Conservation (phyloP, 2,797 vertebrate species). For the Sphenopsis melanotis region DNA sequence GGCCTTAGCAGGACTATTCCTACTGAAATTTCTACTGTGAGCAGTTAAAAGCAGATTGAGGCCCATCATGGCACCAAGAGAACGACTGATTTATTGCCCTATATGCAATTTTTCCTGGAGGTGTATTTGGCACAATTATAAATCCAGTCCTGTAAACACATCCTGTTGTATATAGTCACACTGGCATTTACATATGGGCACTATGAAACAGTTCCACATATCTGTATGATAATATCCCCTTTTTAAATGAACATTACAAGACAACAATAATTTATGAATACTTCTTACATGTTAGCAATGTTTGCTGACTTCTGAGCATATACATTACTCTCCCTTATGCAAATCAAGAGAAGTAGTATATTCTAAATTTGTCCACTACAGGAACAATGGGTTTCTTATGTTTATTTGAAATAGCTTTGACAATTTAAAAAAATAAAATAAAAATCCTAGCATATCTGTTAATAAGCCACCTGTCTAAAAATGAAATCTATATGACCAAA, state of each 20-base stretch:
- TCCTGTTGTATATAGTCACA: slow-evolving; percentile 17
- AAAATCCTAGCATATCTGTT: slow-evolving; percentile 60
- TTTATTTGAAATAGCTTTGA: slow-evolving; percentile 57
- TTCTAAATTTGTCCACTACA: slow-evolving; percentile 39
- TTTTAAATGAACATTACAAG: slow-evolving; percentile 48
- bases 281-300: slow-evolving; percentile 41
- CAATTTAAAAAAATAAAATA: slow-evolving; percentile 67
- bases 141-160: slow-evolving; percentile 60
- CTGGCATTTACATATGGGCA: slow-evolving; percentile 37
- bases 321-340: slow-evolving; percentile 32
- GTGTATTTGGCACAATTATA: slow-evolving; percentile 55
- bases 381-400: slow-evolving; percentile 31
- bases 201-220: slow-evolving; percentile 27
- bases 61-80: background rate
- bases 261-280: slow-evolving; percentile 61
- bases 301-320: slow-evolving; percentile 26
- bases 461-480: slow-evolving; percentile 60
- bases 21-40: background rate
- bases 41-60: slow-evolving; percentile 25
- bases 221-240: slow-evolving; percentile 50
- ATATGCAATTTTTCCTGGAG: background rate
- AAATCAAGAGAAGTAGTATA: slow-evolving; percentile 11
- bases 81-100: slow-evolving; percentile 17
- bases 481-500: slow-evolving; percentile 55
- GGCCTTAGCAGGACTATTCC: background rate